Evolutionary conservation across 2,113 vertebrate species (phyloP).

Genomic region (Callipepla californica): DNA sequence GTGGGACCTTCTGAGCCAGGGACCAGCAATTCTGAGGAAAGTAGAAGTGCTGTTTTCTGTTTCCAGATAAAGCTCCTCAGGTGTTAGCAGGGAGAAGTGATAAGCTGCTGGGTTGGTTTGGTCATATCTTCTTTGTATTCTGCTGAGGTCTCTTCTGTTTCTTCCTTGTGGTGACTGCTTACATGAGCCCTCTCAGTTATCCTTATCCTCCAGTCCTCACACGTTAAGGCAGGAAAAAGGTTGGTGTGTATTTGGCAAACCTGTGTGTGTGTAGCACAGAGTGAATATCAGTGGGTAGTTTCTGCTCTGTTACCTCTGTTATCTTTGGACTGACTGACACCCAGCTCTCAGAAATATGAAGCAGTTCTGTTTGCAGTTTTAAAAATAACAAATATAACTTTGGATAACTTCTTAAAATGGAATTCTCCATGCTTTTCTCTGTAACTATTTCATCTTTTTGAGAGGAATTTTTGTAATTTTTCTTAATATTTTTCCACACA

Average conservation of each 20-base stretch:
- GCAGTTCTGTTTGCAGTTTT: background rate
- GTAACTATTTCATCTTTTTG: background rate
- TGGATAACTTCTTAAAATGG: background rate
- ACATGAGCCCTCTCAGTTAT: background rate
- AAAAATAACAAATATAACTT: background rate
- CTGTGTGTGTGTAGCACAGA: background rate
- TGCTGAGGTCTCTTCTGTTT: background rate
- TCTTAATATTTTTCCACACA: background rate
- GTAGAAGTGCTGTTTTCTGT: background rate
- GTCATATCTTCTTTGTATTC: background rate
- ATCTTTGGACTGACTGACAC: background rate
- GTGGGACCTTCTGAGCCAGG: background rate
- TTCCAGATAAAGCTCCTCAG: background rate
- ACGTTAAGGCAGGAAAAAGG: background rate
- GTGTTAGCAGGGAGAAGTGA: background rate
- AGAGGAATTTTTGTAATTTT: background rate
- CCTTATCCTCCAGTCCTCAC: accelerated
- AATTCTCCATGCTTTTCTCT: background rate
- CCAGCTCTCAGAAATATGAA: background rate
- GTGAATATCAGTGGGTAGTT: background rate
- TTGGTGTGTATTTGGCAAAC: background rate
- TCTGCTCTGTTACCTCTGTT: background rate
- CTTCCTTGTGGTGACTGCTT: background rate
- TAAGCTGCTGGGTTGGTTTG: background rate
- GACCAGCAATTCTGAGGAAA: background rate